Conservation (phyloP, 2,797 vertebrate genomes). For the Alauda arvensis region DNA sequence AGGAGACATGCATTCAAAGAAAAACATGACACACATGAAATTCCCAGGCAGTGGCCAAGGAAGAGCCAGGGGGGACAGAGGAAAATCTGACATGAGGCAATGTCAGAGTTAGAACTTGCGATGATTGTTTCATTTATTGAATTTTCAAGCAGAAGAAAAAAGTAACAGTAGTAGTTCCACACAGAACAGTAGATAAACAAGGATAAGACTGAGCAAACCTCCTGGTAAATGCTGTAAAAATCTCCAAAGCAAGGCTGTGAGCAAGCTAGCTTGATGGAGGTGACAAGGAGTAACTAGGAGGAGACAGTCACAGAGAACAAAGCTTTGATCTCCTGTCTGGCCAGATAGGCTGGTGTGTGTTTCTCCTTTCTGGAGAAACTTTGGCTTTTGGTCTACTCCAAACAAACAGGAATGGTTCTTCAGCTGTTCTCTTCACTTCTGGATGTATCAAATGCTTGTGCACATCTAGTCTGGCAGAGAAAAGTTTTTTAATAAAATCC, state of each 20-base stretch:
- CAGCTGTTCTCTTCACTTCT: background rate
- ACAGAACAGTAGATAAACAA: background rate
- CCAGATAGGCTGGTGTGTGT: too few relatives aligned
- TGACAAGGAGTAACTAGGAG: background rate
- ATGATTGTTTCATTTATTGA: rapidly evolving
- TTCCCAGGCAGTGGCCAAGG: background rate
- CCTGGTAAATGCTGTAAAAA: background rate
- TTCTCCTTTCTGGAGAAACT: background rate
- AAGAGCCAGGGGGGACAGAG: background rate
- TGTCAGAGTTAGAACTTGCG: background rate
- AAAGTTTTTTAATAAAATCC: background rate
- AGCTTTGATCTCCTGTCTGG: background rate
- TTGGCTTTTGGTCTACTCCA: background rate
- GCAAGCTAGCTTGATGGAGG: background rate
- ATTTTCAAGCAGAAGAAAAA: background rate
- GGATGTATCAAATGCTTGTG: background rate
- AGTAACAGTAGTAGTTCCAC: background rate
- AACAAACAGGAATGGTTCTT: background rate
- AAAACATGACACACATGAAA: background rate
- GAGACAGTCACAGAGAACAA: background rate
- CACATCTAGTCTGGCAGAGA: background rate
- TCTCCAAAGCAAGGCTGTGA: background rate
- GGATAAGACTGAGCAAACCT: background rate
- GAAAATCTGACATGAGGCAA: background rate
- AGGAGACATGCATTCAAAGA: background rate